Evolutionary conservation across 2,888 invertebrate species (phyloP).

Genomic region (Camptogramma bilineatum): DNA sequence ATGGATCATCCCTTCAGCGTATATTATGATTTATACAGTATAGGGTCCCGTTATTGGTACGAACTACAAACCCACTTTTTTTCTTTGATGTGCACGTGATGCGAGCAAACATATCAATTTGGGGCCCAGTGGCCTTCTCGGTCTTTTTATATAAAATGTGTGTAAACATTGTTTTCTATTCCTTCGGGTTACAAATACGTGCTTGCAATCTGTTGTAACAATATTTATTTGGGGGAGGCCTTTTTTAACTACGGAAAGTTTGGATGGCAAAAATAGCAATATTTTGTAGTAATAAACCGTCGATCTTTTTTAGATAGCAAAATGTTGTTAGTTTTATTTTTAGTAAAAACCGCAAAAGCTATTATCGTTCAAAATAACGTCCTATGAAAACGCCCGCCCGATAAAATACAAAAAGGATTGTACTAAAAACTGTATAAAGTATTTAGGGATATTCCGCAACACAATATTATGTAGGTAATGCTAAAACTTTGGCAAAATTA

Average conservation of each 20-base stretch:
- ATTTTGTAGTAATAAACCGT: background rate
- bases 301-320: conserved; percentile 5
- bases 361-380: conserved; percentile 13
- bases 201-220: conserved; percentile 42
- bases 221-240: conserved; percentile 38
- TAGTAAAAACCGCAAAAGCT: conserved; percentile 7
- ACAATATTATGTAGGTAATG: background rate
- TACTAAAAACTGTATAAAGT: background rate
- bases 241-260: conserved; percentile 1
- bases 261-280: conserved; percentile 7
- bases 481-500: background rate
- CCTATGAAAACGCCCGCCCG: conserved; percentile 1
- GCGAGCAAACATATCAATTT: conserved; percentile 73
- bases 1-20: conserved; percentile 51
- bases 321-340: conserved; percentile 12
- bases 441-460: background rate
- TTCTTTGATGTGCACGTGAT: conserved; percentile 73
- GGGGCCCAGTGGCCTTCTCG: conserved; percentile 44
- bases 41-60: conserved; percentile 71
- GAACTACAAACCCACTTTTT: conserved; percentile 69
- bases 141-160: conserved; percentile 40
- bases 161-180: conserved; percentile 44
- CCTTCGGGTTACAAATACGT: conserved; percentile 40
- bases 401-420: conserved; percentile 5
- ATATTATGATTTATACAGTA: conserved; percentile 73